phyloP scores from a whole-genome alignment of 2,113 vertebrate genomes.

The Percina caprodes region DNA sequence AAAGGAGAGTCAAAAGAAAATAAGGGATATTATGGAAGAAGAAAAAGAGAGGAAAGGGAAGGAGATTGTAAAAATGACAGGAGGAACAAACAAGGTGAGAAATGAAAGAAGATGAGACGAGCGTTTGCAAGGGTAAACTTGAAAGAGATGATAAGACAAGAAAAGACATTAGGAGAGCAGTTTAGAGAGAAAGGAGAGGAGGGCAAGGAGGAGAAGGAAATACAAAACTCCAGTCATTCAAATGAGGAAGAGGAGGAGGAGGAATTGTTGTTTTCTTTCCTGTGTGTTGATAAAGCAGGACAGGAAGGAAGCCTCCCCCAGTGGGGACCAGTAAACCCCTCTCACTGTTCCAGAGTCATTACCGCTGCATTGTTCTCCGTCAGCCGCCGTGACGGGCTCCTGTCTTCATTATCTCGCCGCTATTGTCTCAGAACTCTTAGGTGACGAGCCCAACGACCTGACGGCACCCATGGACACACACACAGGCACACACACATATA shows the following conservation, averaged over 20 bases:
- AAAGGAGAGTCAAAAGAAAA: not conserved
- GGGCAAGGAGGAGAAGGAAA: not conserved
- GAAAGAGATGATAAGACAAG: not conserved
- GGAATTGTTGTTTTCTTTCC: slow-evolving; percentile 63
- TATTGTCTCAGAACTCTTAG: slow-evolving; percentile 67
- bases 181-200: not conserved
- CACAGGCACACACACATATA: slow-evolving; percentile 26
- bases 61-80: not conserved
- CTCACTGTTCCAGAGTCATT: slow-evolving; percentile 60
- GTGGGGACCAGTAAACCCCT: slow-evolving; percentile 62
- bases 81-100: not conserved
- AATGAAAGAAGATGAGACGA: slow-evolving; percentile 3
- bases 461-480: slow-evolving; percentile 31
- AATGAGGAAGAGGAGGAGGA: slow-evolving; percentile 13
- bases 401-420: slow-evolving; percentile 67
- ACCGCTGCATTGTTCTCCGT: slow-evolving; percentile 72
- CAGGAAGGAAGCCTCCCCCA: slow-evolving; percentile 73
- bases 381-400: slow-evolving; percentile 44
- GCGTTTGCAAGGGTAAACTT: not conserved
- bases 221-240: slow-evolving; percentile 17
- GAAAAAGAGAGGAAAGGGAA: not conserved
- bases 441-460: slow-evolving; percentile 66
- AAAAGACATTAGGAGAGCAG: not conserved
- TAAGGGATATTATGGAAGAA: not conserved
- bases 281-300: slow-evolving; percentile 71